A percentile compares a stretch with the other conserved stretches of the same genome.
Conservation (phyloP, 2,797 vertebrate genomes). For the Fratercula arctica region DNA sequence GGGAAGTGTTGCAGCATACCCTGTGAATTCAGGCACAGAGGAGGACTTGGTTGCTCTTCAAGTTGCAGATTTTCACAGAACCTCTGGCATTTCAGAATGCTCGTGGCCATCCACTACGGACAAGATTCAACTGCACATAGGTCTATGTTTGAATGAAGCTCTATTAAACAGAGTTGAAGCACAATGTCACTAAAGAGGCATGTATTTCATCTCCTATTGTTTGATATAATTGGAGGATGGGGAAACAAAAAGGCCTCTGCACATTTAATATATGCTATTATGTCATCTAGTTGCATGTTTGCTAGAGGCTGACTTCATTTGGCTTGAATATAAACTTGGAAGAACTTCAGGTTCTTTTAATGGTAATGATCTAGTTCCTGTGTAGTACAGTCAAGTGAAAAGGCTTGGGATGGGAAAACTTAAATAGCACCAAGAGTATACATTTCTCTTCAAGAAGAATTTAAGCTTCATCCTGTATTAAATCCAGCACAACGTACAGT, state of each 20-base stretch:
- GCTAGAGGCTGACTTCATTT: conserved; percentile 53
- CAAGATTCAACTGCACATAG: not conserved
- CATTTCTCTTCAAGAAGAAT: not conserved
- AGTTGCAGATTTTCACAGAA: not conserved
- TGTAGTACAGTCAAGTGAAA: conserved; percentile 40
- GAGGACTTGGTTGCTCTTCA: not conserved
- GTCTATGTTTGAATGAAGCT: not conserved
- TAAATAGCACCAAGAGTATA: not conserved
- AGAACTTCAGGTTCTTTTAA: conserved; percentile 64
- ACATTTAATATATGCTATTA: conserved; percentile 39
- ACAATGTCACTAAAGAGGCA: not conserved
- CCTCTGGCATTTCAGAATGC: not conserved
- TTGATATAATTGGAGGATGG: conserved; percentile 8
- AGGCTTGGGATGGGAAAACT: not conserved
- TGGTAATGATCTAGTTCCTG: conserved; percentile 51
- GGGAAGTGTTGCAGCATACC: not conserved
- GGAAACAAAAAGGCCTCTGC: conserved; percentile 25
- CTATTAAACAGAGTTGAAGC: not conserved
- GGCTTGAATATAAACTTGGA: conserved; percentile 60
- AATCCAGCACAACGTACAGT: not conserved
- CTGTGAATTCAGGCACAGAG: not conserved
- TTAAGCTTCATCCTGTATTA: not conserved
- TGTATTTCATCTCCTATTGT: conserved; percentile 10
- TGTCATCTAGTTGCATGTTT: conserved; percentile 38
- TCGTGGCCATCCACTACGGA: not conserved